Base-by-base conservation (phyloP, 2,888 invertebrate species). In the Teleogryllus oceanicus region DNA sequence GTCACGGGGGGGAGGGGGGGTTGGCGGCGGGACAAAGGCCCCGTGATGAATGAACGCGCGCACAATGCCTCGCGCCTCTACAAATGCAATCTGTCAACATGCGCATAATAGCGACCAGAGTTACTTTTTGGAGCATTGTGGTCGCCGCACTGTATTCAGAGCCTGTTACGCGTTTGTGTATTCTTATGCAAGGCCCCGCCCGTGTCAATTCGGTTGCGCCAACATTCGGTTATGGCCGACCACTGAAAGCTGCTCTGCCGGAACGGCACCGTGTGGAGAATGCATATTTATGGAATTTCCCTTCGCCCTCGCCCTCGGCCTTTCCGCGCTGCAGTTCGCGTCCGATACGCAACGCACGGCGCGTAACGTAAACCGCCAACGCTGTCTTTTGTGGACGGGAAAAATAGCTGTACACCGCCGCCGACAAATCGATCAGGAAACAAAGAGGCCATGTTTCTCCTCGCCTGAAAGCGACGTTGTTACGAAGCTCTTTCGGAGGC, bases 131-230 rank as follows among this genome's bases (percentile, higher is more conserved):
- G 62, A 62, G 62, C 62, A 18, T n/a, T 62, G 62, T 18, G n/a
- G 62, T n/a, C 16, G n/a, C 62, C 62, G 62, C 62, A 62, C 13
- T 62, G 62, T 62, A 62, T 62, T 62, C 62, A 62, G 62, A n/a
- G 16, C 13, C 62, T 18, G 62, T 62, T 62, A 62, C 62, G 62
- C 62, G 62, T 62, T 62, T 62, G 62, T 62, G 62, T 62, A 62
- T 62, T 62, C 62, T 62, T 62, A 62, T 62, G 62, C 62, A 62
- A 13, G 62, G 16, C 62, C n/a, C 16, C 13, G 62, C n/a, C 16
- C 62, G 62, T 62, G 62, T 62, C 62, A 62, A 62, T 62, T 62
- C 62, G 62, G 62, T 62, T 62, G 62, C 62, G 62, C 62, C 62
- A 62, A 62, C 62, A 62, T 62, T 62, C 62, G 62, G 62, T 62